Conservation (phyloP, 2,113 vertebrate species). For the Telmatochromis sp. region DNA sequence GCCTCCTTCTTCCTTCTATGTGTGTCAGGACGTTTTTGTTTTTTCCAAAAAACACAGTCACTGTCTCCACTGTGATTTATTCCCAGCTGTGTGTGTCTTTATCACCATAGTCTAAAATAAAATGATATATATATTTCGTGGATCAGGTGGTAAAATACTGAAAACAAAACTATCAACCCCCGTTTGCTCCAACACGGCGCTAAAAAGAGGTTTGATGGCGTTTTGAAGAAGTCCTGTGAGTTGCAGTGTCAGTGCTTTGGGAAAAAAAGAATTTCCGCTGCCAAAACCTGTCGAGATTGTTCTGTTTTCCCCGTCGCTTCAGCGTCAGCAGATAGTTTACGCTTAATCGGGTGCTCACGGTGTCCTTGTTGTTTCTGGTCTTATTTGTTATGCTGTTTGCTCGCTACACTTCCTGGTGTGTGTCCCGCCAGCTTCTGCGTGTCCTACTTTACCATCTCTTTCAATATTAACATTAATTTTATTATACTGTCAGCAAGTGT, state of each 20-base stretch:
- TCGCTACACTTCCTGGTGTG: neutral
- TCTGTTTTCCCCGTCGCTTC: neutral
- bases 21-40: neutral
- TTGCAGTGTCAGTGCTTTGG: neutral
- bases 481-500: neutral
- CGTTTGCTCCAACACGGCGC: neutral
- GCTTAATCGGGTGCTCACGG: neutral
- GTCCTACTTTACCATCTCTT: neutral
- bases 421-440: neutral
- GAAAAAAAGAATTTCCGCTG: neutral
- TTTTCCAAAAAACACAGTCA: neutral
- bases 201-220: neutral
- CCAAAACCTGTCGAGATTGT: neutral
- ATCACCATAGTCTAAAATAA: neutral
- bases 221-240: neutral
- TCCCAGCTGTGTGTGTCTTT: neutral
- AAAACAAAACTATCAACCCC: neutral
- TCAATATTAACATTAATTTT: neutral
- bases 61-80: neutral
- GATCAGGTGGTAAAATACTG: neutral
- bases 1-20: neutral
- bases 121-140: neutral
- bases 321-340: neutral
- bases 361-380: neutral
- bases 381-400: conserved; percentile 29